phyloP scores from a whole-genome alignment of 35 echinoderm and acorn worm genomes.

The Apostichopus parvimensis region DNA sequence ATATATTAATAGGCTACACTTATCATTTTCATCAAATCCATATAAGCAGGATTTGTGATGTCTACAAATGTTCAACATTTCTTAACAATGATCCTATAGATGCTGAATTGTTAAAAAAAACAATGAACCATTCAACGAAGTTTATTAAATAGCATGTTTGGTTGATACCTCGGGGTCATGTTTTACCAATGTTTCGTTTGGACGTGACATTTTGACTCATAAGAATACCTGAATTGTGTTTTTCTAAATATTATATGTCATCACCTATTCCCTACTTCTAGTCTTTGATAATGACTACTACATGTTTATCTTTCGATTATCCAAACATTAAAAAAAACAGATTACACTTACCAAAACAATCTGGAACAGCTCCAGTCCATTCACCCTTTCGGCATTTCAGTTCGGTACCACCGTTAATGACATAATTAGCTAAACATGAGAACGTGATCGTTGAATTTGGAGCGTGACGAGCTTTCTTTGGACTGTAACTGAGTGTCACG shows the following conservation, averaged over 20 bases:
- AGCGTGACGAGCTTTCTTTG: conserved; percentile 24
- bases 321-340: neutral
- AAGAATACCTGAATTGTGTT: neutral
- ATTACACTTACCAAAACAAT: neutral
- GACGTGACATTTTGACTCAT: neutral
- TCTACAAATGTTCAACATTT: no score
- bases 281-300: neutral
- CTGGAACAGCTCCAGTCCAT: neutral
- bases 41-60: no score
- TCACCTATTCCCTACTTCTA: no score
- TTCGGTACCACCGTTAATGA: neutral
- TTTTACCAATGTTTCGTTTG: neutral
- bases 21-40: no score
- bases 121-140: no score
- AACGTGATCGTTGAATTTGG: neutral
- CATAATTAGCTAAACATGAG: neutral
- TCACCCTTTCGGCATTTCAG: conserved; percentile 3
- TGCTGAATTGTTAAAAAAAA: no score
- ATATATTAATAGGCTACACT: no score
- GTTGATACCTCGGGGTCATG: neutral
- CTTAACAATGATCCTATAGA: no score
- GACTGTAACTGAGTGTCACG: neutral
- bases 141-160: no score
- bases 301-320: neutral
- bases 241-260: no score